These are phyloP conservation scores for Leptodirus hochenwartii DNA, from an alignment of 2,888 invertebrate genomes.

Conservation along the genomic window DNA sequence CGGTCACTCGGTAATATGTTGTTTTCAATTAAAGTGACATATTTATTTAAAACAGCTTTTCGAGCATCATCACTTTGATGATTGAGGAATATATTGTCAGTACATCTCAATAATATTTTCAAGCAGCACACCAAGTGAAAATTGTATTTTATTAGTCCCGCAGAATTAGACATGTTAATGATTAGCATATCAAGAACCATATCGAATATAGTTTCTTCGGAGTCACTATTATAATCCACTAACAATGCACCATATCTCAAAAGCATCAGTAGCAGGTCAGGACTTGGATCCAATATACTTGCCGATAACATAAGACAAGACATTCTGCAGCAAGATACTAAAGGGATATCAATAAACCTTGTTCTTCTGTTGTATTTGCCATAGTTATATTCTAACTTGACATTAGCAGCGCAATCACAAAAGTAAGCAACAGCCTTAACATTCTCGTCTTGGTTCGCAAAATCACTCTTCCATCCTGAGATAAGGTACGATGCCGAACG, in stretches of 20 bases:
- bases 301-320: constrained; percentile 55
- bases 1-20: constrained; percentile 39
- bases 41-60: constrained; percentile 19
- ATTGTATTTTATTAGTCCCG: too few relatives aligned
- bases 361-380: constrained; percentile 21
- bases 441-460: constrained; percentile 59
- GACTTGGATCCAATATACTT: constrained; percentile 52
- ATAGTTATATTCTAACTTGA: constrained; percentile 36
- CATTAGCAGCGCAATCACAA: constrained; percentile 54
- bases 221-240: constrained; percentile 36
- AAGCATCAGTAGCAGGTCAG: constrained; percentile 57
- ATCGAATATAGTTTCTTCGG: constrained; percentile 44
- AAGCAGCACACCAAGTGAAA: constrained; percentile 51
- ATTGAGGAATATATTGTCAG: constrained; percentile 28
- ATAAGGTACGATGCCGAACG: constrained; percentile 63
- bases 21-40: constrained; percentile 34
- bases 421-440: constrained; percentile 59
- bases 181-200: constrained; percentile 27
- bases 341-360: constrained; percentile 60
- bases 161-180: too few relatives aligned
- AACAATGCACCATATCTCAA: constrained; percentile 51
- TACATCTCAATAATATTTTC: constrained; percentile 40
- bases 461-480: constrained; percentile 78
- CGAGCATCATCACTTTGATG: constrained; percentile 16
- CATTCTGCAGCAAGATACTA: constrained; percentile 61